Evolutionary conservation across 37 sponge, comb jelly and placozoan species (phyloP), one percentile per base, ranked within the genome.

Genomic region (Halisarca cf. caerulea): DNA sequence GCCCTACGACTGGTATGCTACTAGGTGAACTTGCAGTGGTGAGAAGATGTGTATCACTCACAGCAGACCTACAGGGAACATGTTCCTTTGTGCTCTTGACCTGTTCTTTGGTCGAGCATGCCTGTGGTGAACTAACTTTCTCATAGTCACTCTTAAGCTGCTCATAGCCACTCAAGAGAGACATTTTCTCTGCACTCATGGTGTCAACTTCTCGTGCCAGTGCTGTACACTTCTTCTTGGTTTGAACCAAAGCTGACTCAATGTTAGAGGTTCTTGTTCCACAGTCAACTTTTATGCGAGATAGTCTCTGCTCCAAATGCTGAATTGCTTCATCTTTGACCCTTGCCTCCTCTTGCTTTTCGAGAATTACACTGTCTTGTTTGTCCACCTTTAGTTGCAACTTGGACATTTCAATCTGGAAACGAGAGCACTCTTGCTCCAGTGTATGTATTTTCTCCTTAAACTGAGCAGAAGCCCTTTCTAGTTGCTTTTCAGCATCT

Each of bases 291-390:
- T 41, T 74, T 37, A 74, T 74, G 38, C 36, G 32, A 44, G 7
- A 21, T 39, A 41, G 77, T 11, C 24, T 37, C 2, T 43, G 42
- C 44, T 74, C 77, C 77, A 74, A 41, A 17, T 74, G 77, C 77
- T 39, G n/a, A 6, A 74, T 74, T 40, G 77, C 77, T 44, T 44
- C 77, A 41, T 74, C 45, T 14, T 74, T 74, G 20, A 74, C 77
- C 25, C 11, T n/a, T 21, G 41, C 25, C 25, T 74, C 77, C 45
- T 74, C 77, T 7, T 7, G 32, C 15, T 37, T 37, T 20, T 74
- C 77, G 21, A 74, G 45, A 25, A 74, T 33, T 21, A n/a, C 25
- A n/a, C 36, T 37, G 36, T 74, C 77, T 23, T 74, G 77, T 40
- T 74, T 74, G 20, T 39, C 42, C 42, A 74, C 45, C 2, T 40